Evolutionary conservation across 2,113 vertebrate species (phyloP).

Genomic region (Hipposideros armiger): DNA sequence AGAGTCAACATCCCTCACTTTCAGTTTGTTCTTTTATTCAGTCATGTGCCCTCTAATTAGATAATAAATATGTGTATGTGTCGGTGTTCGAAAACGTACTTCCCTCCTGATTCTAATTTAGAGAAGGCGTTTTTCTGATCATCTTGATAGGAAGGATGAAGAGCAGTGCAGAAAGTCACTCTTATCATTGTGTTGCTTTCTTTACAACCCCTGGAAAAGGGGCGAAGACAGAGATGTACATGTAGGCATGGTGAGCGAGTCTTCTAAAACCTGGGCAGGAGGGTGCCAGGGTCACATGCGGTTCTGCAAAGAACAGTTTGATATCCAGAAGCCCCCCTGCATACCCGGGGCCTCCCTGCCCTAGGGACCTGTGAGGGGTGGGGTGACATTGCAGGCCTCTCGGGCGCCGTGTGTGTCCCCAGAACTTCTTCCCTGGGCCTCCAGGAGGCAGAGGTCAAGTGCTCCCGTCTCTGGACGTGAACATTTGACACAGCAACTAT

Average conservation of each 20-base stretch:
- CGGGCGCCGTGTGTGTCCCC: background rate
- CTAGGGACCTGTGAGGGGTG: background rate
- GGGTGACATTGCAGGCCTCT: background rate
- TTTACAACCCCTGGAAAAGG: background rate
- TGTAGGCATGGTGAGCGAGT: background rate
- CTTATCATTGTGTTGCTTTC: background rate
- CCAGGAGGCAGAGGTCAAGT: slow-evolving; percentile 47
- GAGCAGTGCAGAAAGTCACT: background rate
- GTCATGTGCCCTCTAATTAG: background rate
- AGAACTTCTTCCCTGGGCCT: background rate
- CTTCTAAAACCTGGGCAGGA: background rate
- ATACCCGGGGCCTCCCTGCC: background rate
- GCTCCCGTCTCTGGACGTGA: background rate
- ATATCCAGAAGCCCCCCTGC: background rate
- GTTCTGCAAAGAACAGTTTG: background rate
- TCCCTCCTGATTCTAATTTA: background rate
- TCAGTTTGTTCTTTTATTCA: slow-evolving; percentile 12
- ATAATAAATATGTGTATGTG: background rate
- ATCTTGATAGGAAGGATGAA: background rate
- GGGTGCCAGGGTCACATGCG: background rate
- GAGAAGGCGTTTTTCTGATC: background rate
- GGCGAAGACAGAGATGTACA: background rate
- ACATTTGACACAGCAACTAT: background rate
- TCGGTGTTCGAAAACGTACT: background rate
- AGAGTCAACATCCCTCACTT: background rate